Evolutionary conservation across 2,797 vertebrate genomes (phyloP).

Genomic region (Stomatorhinus walkeri): DNA sequence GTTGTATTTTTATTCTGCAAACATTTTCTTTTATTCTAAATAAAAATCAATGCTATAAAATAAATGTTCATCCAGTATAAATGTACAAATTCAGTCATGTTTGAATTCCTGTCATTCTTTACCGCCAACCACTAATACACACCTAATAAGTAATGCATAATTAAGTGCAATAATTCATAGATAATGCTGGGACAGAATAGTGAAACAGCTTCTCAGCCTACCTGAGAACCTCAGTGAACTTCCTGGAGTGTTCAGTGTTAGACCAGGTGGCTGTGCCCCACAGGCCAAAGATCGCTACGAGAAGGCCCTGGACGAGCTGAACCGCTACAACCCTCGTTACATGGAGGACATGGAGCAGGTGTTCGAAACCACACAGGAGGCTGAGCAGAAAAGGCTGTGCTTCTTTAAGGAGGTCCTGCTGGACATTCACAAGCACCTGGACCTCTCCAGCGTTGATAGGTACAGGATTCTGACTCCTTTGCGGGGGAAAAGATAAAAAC

Average conservation of each 20-base stretch:
- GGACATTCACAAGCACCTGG: constrained; percentile 83
- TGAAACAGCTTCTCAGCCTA: neutral
- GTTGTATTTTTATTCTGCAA: neutral
- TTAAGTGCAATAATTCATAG: neutral
- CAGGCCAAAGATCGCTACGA: constrained; percentile 79
- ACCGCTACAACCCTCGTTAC: constrained; percentile 90
- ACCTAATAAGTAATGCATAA: neutral
- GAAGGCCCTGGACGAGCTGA: constrained; percentile 83
- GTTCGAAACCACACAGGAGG: constrained; percentile 87
- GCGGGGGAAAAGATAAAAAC: neutral
- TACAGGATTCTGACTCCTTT: constrained; percentile 36
- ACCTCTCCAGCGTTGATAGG: constrained; percentile 80
- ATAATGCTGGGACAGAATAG: neutral
- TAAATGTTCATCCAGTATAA: neutral
- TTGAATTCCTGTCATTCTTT: neutral
- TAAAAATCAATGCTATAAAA: neutral
- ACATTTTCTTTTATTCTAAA: neutral
- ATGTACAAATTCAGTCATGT: neutral
- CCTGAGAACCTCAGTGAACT: neutral
- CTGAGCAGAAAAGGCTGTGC: constrained; percentile 73
- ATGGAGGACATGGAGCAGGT: constrained; percentile 99
- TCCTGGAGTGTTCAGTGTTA: neutral
- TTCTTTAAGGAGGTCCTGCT: constrained; percentile 90
- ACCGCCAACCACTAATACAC: neutral
- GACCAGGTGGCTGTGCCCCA: neutral